Percentiles rank a stretch among this genome's conserved stretches.
phyloP scores from a whole-genome alignment of 2,888 invertebrate genomes.

The Dicycla oo region DNA sequence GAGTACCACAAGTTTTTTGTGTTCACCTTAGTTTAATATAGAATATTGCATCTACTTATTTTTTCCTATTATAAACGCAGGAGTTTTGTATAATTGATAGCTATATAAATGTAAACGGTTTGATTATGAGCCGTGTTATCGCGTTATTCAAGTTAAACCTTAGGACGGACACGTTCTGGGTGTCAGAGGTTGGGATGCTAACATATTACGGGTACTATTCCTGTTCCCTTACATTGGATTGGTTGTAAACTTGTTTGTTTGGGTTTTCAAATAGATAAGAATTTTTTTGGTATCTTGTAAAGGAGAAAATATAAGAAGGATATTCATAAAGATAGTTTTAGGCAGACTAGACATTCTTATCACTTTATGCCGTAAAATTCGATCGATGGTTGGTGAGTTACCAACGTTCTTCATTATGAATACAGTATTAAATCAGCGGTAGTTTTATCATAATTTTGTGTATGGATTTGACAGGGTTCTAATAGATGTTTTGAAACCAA shows the following conservation, averaged over 20 bases:
- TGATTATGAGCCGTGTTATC: conserved; percentile 22
- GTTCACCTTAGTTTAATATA: background rate
- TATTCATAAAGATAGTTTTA: conserved; percentile 13
- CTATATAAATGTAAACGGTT: conserved; percentile 16
- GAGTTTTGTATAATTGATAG: background rate
- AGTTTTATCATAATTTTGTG: background rate
- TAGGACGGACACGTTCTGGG: conserved; percentile 26
- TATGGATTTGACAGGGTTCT: conserved; percentile 1
- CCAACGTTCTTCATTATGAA: background rate
- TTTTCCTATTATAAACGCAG: background rate
- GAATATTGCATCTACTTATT: background rate
- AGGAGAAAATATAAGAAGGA: background rate
- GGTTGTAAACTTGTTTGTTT: conserved; percentile 34
- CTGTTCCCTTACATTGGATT: background rate
- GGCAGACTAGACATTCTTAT: background rate
- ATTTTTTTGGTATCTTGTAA: background rate
- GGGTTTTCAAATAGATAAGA: conserved; percentile 19
- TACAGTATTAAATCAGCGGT: background rate
- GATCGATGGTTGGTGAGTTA: conserved; percentile 22
- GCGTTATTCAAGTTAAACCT: conserved; percentile 30
- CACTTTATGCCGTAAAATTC: background rate
- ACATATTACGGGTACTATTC: conserved; percentile 24
- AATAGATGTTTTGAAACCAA: background rate
- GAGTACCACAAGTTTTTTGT: background rate
- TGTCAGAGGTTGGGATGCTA: conserved; percentile 39